phyloP scores from a whole-genome alignment of 1,140 invertebrate genomes.

The Rhyzopertha dominica region DNA sequence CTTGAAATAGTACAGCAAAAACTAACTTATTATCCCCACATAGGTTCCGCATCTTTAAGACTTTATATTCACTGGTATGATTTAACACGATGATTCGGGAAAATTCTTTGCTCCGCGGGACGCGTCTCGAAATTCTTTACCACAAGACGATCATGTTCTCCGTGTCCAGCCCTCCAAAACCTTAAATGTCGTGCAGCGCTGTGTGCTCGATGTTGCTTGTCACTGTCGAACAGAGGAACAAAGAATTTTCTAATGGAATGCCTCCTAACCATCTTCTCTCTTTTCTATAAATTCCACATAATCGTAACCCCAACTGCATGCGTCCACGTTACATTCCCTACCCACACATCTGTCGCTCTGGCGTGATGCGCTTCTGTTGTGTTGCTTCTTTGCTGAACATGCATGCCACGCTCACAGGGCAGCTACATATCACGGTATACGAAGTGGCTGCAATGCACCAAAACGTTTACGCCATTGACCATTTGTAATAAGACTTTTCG shows the following conservation, averaged over 20 bases:
- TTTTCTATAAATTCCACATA: slow-evolving; percentile 11
- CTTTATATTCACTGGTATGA: slow-evolving; percentile 15
- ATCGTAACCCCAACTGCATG: background rate
- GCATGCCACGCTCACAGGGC: background rate
- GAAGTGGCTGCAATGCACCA: no score
- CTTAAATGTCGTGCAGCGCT: slow-evolving; percentile 32
- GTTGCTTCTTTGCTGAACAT: background rate
- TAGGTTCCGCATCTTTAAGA: slow-evolving; percentile 4
- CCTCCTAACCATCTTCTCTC: slow-evolving; percentile 17
- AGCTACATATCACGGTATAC: no score
- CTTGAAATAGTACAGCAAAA: slow-evolving; percentile 1
- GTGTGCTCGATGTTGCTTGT: slow-evolving; percentile 33
- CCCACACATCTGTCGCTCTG: no score
- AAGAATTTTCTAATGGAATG: slow-evolving; percentile 46
- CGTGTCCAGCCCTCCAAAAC: slow-evolving; percentile 18
- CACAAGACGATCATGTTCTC: slow-evolving; percentile 12
- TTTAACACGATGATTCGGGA: slow-evolving; percentile 20
- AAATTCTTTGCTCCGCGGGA: slow-evolving; percentile 44
- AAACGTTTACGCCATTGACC: no score
- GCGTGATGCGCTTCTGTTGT: background rate
- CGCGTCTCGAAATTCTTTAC: slow-evolving; percentile 29
- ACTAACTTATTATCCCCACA: background rate
- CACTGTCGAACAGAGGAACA: slow-evolving; percentile 36
- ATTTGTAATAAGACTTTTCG: no score
- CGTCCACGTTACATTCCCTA: background rate